Conservation (phyloP, 2,888 invertebrate species). For the Diarsia brunnea region DNA sequence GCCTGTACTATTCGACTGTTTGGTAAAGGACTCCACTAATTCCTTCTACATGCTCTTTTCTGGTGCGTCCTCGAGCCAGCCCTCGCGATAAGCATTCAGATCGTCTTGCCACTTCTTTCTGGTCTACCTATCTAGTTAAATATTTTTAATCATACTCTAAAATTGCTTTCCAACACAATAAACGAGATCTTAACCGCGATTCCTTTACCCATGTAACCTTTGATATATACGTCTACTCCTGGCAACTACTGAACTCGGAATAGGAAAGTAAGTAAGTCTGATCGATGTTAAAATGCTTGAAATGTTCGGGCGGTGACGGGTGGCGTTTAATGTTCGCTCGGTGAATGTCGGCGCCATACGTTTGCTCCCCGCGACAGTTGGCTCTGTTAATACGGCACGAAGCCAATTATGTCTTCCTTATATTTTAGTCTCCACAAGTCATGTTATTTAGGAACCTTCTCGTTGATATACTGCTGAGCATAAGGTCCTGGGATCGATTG, state of each 20-base stretch:
- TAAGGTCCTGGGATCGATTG: not conserved
- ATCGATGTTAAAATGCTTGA: conserved; percentile 56
- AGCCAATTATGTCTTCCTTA: conserved; percentile 52
- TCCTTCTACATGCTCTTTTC: too few species aligned
- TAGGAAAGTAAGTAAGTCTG: conserved; percentile 50
- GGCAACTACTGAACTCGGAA: conserved; percentile 26
- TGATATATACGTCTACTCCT: conserved; percentile 13
- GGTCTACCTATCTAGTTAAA: too few species aligned
- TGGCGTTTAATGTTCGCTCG: conserved; percentile 36
- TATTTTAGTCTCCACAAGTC: conserved; percentile 43
- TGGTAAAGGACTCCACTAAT: too few species aligned
- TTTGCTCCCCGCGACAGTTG: conserved; percentile 47
- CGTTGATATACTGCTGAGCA: not conserved
- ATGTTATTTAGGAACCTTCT: conserved; percentile 14
- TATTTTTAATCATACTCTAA: not conserved
- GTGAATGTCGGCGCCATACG: conserved; percentile 37
- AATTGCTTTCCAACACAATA: not conserved
- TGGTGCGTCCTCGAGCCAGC: too few species aligned
- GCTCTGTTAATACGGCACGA: conserved; percentile 53
- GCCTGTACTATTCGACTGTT: too few species aligned
- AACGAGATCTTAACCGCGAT: not conserved
- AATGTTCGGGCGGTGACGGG: conserved; percentile 49
- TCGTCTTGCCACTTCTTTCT: too few species aligned
- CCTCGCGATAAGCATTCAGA: too few species aligned
- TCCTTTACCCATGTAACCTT: not conserved